Base-by-base conservation (phyloP, 2,888 invertebrate genomes). In the Coenonympha arcania region DNA sequence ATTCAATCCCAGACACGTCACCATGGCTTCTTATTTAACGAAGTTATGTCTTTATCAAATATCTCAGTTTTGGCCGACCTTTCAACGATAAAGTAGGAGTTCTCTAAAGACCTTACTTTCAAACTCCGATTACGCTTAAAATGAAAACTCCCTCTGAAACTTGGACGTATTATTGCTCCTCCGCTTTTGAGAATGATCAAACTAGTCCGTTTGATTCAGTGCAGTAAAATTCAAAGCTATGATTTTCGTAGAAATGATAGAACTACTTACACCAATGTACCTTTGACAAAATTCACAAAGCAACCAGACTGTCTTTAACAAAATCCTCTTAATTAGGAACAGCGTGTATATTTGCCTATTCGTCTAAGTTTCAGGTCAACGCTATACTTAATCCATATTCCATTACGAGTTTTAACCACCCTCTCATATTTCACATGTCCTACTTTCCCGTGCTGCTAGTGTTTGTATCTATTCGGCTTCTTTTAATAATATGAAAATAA, bases 371-470 rank as follows among this genome's bases (percentile, higher is more conserved):
- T 2, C 41, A 31, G 48, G 41, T 48, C 48, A 48, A 37, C 36
- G 22, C 30, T 36, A n/a, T n/a, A 49, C 42, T 43, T 42, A 30
- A 49, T 36, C 30, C 15, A 34, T 28, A 26, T 40, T 28, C 41
- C 41, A 18, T 28, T 41, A 28, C 13, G 15, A 41, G n/a, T 28
- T n/a, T n/a, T n/a, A n/a, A n/a, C n/a, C n/a, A 36, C 34, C 30
- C 36, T 49, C 42, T 49, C 48, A 43, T 48, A 40, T 48, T 43
- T 37, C 42, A 43, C 20, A 30, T 22, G 42, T 19, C 48, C 48
- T 30, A 41, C 20, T 42, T 30, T 30, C 11, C 42, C 13, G 15
- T 36, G 13, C 28, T 34, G 42, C 31, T 18, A 24, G n/a, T 36
- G 34, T 36, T 28, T 11, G 41, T 41, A 28, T 41, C 41, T 19